These are phyloP conservation scores for Melinaea marsaeus DNA, from an alignment of 2,888 invertebrate species.

Conservation along the genomic window DNA sequence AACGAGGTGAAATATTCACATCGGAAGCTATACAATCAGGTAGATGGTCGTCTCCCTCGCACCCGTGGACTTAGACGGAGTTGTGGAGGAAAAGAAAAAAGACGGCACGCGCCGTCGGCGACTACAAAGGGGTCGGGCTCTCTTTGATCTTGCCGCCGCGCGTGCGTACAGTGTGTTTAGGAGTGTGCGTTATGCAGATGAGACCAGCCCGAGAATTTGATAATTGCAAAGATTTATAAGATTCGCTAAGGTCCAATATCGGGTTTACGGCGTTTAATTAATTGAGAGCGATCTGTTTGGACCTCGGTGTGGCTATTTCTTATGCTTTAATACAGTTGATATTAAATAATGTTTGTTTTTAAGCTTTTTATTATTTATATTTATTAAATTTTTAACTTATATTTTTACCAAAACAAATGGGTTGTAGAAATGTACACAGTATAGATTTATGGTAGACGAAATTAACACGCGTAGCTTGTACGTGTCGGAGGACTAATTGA, in stretches of 20 bases:
- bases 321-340: not conserved
- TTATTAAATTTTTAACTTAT: too few relatives aligned
- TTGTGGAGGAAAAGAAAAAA: conserved; percentile 61
- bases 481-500: conserved; percentile 15
- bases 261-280: conserved; percentile 30
- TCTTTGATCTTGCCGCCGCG: conserved; percentile 75
- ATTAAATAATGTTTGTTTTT: not conserved
- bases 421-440: too few relatives aligned
- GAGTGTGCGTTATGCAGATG: conserved; percentile 72
- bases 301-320: not conserved
- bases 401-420: too few relatives aligned
- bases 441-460: not conserved
- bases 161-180: conserved; percentile 61
- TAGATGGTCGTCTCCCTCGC: conserved; percentile 57
- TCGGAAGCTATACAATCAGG: conserved; percentile 71
- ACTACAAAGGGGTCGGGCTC: conserved; percentile 73
- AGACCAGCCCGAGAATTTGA: conserved; percentile 71
- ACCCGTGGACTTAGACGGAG: conserved; percentile 47
- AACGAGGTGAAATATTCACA: conserved; percentile 79
- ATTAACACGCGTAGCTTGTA: conserved; percentile 6
- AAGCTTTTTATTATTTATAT: not conserved
- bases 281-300: conserved; percentile 17
- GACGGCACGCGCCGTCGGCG: conserved; percentile 73
- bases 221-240: conserved; percentile 76
- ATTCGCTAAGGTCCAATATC: conserved; percentile 40